These are phyloP conservation scores for Pomatorhinus ruficollis DNA, from an alignment of 2,113 vertebrate species.

Conservation along the genomic window DNA sequence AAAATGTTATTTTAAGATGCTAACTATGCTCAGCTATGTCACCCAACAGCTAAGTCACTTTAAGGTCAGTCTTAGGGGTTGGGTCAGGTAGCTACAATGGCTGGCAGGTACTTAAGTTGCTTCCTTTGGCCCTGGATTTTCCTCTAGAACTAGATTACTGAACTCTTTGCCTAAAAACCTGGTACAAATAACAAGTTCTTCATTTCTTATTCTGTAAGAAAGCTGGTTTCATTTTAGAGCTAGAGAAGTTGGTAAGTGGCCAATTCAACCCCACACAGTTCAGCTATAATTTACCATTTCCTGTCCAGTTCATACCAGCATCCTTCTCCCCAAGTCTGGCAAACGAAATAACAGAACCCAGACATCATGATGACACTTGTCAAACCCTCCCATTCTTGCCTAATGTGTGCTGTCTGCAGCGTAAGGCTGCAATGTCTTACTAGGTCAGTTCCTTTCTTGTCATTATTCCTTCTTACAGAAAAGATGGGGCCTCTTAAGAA, in stretches of 20 bases:
- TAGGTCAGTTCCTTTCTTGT: not conserved
- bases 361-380: not conserved
- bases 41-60: not conserved
- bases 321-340: not conserved
- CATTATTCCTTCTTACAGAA: not conserved
- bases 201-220: accelerated
- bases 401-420: not conserved
- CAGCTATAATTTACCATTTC: not conserved
- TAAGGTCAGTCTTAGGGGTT: not conserved
- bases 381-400: not conserved
- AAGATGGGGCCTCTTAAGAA: not conserved
- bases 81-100: not conserved
- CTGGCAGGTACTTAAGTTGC: not conserved
- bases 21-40: not conserved
- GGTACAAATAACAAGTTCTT: not conserved
- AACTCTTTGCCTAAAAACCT: not conserved
- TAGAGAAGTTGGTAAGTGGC: not conserved
- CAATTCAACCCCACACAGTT: not conserved
- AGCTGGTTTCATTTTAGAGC: not conserved
- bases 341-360: not conserved
- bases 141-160: not conserved
- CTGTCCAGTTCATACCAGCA: not conserved
- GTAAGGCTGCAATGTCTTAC: not conserved
- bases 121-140: not conserved
- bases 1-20: not conserved